Evolutionary conservation across 2,888 invertebrate genomes (phyloP).

Genomic region (Sminthurinus aureus): DNA sequence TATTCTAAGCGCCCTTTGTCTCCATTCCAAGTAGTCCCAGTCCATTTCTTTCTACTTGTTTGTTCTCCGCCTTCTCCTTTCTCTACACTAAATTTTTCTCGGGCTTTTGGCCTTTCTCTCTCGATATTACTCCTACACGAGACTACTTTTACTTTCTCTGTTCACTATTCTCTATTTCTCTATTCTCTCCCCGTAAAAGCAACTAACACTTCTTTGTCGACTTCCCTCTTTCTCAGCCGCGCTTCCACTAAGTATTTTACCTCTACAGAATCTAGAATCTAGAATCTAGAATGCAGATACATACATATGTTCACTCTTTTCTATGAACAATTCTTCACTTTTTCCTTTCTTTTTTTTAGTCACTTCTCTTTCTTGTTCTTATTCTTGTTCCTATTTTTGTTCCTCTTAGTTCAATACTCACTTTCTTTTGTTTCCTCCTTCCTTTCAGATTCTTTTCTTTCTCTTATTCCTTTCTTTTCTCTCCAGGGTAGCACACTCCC

Average conservation of each 20-base stretch:
- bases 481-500: background rate
- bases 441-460: conserved; percentile 2
- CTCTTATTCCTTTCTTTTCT: conserved; percentile 20
- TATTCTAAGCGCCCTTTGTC: conserved; percentile 47
- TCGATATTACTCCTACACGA: background rate
- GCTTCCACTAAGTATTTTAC: conserved; percentile 31
- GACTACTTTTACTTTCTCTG: background rate
- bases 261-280: background rate
- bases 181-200: conserved; percentile 17
- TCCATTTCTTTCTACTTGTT: conserved; percentile 42
- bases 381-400: conserved; percentile 16
- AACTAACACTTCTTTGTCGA: conserved; percentile 17
- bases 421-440: background rate
- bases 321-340: conserved; percentile 30
- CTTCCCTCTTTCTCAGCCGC: background rate
- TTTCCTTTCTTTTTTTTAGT: conserved; percentile 14
- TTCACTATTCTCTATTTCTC: background rate
- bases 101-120: background rate
- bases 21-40: conserved; percentile 46
- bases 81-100: conserved; percentile 14
- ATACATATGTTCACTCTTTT: conserved; percentile 21
- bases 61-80: conserved; percentile 24
- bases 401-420: conserved; percentile 12
- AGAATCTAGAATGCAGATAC: no score
- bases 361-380: background rate